Conservation (phyloP, 2,113 vertebrate genomes). For the Psittacula cyanocephala region DNA sequence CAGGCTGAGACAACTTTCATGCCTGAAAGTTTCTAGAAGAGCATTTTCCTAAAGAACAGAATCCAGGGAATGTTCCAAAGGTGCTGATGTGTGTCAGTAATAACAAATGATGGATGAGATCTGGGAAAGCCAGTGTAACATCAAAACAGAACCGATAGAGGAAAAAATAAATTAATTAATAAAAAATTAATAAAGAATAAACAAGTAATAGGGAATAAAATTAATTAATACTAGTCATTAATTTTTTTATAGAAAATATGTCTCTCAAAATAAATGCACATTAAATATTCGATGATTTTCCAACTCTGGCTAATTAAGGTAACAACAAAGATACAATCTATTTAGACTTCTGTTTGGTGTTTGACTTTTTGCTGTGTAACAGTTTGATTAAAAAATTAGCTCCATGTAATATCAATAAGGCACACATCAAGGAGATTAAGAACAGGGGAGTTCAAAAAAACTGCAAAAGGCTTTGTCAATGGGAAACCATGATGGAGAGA, state of each 20-base stretch:
- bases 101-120: background rate
- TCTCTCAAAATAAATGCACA: conserved; percentile 6
- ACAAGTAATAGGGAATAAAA: background rate
- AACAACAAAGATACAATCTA: background rate
- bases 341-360: background rate
- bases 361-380: background rate
- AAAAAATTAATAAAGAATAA: background rate
- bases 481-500: background rate
- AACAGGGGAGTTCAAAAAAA: background rate
- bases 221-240: background rate
- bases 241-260: background rate
- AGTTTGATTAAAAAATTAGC: conserved; percentile 38
- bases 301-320: conserved; percentile 21
- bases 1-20: background rate
- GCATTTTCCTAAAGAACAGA: background rate
- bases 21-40: background rate
- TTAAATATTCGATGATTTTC: conserved; percentile 44
- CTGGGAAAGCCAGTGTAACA: background rate
- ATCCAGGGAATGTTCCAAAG: background rate
- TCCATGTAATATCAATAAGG: background rate
- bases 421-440: background rate
- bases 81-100: background rate
- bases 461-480: background rate
- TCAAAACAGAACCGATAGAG: background rate
- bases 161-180: background rate